These are phyloP conservation scores for Salticus scenicus DNA, from an alignment of 2,888 invertebrate genomes.

Conservation along the genomic window DNA sequence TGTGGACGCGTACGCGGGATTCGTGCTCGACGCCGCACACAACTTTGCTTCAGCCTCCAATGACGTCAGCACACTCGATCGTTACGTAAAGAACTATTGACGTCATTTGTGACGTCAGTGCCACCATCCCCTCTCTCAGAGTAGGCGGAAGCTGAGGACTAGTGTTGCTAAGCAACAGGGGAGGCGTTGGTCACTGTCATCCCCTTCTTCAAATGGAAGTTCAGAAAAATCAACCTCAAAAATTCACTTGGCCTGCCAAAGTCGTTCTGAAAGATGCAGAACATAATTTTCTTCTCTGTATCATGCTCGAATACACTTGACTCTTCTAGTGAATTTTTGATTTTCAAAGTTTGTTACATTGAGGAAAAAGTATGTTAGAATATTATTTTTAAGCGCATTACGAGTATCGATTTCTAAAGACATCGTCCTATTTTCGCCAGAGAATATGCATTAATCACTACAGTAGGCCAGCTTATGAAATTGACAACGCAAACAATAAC, in stretches of 20 bases:
- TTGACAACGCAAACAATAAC: too few species aligned
- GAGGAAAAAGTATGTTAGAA: too few species aligned
- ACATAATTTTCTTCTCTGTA: background rate
- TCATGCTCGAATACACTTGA: too few species aligned
- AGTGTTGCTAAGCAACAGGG: slow-evolving; percentile 33
- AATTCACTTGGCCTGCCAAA: background rate
- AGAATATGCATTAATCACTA: too few species aligned
- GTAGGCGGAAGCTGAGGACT: slow-evolving; percentile 61
- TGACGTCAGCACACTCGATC: slow-evolving; percentile 67
- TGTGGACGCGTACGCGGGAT: slow-evolving; percentile 28
- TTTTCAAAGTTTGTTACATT: too few species aligned
- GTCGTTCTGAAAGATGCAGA: background rate
- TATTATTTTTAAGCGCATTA: too few species aligned
- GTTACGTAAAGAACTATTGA: slow-evolving; percentile 67
- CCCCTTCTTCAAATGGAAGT: background rate
- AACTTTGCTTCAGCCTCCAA: slow-evolving; percentile 33
- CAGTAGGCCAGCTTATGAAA: too few species aligned
- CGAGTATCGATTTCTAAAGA: too few species aligned
- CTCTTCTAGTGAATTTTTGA: too few species aligned
- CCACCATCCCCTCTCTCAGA: slow-evolving; percentile 11
- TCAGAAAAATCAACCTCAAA: background rate
- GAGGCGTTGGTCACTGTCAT: slow-evolving; percentile 3
- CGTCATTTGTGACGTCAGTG: slow-evolving; percentile 61
- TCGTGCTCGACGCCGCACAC: slow-evolving; percentile 43
- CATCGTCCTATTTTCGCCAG: too few species aligned